Percentiles rank a stretch among this genome's conserved stretches.
These are phyloP conservation scores for Eptatretus burgeri DNA, from an alignment of 2,113 vertebrate species.

Conservation along the genomic window DNA sequence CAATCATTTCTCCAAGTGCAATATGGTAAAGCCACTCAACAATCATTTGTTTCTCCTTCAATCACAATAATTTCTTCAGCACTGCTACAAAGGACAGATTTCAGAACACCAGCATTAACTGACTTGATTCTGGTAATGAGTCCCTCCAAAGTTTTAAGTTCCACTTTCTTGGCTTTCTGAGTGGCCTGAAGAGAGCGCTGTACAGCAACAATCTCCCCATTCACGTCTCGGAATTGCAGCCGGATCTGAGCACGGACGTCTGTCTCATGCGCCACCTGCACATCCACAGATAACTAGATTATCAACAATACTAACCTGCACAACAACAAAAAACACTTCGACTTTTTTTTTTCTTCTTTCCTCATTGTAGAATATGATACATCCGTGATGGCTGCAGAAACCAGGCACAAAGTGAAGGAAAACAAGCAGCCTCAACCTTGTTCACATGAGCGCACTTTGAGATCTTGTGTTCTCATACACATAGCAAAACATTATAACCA, in stretches of 20 bases:
- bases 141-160: constrained; percentile 76
- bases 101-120: background rate
- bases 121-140: constrained; percentile 59
- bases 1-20: too few species aligned
- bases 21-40: too few species aligned
- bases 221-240: constrained; percentile 52
- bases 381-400: too few species aligned
- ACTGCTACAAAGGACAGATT: too few species aligned
- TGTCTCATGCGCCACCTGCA: constrained; percentile 63
- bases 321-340: background rate
- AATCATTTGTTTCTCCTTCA: too few species aligned
- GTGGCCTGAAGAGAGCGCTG: constrained; percentile 70
- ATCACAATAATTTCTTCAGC: too few species aligned
- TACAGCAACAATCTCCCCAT: constrained; percentile 35
- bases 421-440: too few species aligned
- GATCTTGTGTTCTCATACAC: too few species aligned
- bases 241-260: constrained; percentile 78
- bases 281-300: background rate
- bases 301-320: background rate
- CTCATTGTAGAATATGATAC: constrained; percentile 1
- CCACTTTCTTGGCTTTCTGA: constrained; percentile 59
- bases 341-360: background rate
- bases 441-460: too few species aligned
- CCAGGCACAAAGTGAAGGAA: too few species aligned
- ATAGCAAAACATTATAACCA: too few species aligned